Evolutionary conservation across 2,113 vertebrate genomes (phyloP), one percentile per base, ranked within the genome.

Genomic region (Charina bottae): DNA sequence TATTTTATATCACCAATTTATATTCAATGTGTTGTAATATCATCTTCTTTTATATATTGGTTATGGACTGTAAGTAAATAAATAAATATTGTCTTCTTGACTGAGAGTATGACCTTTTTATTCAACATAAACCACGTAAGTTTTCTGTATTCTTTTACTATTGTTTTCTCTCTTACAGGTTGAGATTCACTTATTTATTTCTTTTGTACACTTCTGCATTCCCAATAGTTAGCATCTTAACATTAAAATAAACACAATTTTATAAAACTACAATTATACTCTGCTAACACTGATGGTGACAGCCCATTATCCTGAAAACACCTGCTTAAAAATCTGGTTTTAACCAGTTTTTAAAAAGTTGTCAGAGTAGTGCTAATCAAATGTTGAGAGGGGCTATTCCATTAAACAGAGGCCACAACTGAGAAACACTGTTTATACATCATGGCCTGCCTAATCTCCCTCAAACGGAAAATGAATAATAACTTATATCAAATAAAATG

Each of bases 51-150:
- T 28, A 12, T 68, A 54, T 21, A 53, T n/a, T 72, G 68, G 15
- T 37, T 17, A 72, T 37, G 68, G 6, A 72, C n/a, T 72, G 2
- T 8, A 72, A 72, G 33, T 17, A 72, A 72, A 17, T 33, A 17
- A 58, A 58, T 17, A 58, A 19, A 0, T 0, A 19, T 19, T 72
- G 15, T 37, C n/a, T 72, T 72, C n/a, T 72, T 37, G 17, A 15
- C 6, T 72, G 68, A 72, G n/a, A 33, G 46, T 49, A 90, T 62
- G 88, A 49, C 1, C 54, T 84, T 60, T 78, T 87, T 59, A 84
- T 60, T 85, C 33, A 94, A 64, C 59, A 92, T 2, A 55, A 84
- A 53, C 78, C 62, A n/a, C 42, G 91, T 60, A 37, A 1, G 78
- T 64, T 84, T 93, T 87, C 64, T 33, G 4, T 33, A 17, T 53